Conservation (phyloP, 2,888 invertebrate species). For the Heterodera filipjevi region DNA sequence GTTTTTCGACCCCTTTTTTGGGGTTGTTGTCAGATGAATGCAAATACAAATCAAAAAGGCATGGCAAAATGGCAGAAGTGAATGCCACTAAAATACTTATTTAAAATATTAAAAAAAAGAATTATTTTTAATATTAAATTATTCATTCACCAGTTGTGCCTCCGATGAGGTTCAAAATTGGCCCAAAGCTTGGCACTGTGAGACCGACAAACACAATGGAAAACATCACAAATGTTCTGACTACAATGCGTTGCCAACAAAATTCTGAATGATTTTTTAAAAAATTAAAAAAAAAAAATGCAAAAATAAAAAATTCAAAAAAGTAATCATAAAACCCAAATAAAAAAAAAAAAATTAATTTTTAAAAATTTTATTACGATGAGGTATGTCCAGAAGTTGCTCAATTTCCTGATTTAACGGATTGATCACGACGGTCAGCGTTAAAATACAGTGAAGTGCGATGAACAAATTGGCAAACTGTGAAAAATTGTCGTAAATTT, state of each 20-base stretch:
- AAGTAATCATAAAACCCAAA: no score
- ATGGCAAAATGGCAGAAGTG: slow-evolving; percentile 54
- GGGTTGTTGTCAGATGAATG: slow-evolving; percentile 35
- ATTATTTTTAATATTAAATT: neutral
- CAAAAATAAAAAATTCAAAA: no score
- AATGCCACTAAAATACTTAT: slow-evolving; percentile 39
- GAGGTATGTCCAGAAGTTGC: slow-evolving; percentile 33
- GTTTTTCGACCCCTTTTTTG: neutral
- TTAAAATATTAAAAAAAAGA: neutral
- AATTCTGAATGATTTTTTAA: slow-evolving; percentile 44
- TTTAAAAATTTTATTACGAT: slow-evolving; percentile 25
- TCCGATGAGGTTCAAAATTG: slow-evolving; percentile 53
- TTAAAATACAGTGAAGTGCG: slow-evolving; percentile 57
- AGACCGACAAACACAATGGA: slow-evolving; percentile 55
- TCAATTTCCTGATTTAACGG: slow-evolving; percentile 36
- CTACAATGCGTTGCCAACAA: slow-evolving; percentile 52
- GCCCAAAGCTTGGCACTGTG: slow-evolving; percentile 59
- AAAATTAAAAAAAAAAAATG: neutral
- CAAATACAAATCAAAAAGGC: slow-evolving; percentile 49
- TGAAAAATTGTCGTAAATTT: neutral
- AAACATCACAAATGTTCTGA: slow-evolving; percentile 51
- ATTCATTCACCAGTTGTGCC: slow-evolving; percentile 24
- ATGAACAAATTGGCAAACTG: slow-evolving; percentile 62
- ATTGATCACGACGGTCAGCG: slow-evolving; percentile 35
- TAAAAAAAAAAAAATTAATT: no score